phyloP scores from a whole-genome alignment of 2,888 invertebrate species.

The Herminia tarsipennalis region DNA sequence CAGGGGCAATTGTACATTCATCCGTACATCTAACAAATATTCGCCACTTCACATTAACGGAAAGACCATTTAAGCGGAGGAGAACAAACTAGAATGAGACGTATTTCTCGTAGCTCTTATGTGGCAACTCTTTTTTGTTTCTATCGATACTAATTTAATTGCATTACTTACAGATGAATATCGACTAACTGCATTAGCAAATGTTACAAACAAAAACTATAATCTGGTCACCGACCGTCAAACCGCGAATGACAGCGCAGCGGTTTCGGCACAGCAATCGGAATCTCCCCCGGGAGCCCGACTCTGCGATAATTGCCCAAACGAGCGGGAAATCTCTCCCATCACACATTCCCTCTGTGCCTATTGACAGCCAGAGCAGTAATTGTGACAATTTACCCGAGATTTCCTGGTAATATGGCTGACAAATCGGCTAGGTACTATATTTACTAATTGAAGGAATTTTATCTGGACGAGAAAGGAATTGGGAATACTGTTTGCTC shows the following conservation, averaged over 20 bases:
- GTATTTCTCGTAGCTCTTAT: no score
- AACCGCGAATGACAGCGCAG: slow-evolving; percentile 21
- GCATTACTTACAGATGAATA: no score
- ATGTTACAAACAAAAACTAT: no score
- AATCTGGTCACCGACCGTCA: background rate
- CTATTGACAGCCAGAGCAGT: slow-evolving; percentile 36
- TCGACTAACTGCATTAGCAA: no score
- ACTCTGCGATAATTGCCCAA: slow-evolving; percentile 35
- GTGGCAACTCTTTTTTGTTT: no score
- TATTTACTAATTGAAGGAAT: slow-evolving; percentile 33
- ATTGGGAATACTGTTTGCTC: slow-evolving; percentile 15
- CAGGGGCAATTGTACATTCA: no score
- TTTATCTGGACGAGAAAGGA: slow-evolving; percentile 21
- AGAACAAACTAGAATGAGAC: no score
- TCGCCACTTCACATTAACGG: no score
- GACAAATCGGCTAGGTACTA: slow-evolving; percentile 29
- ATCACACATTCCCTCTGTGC: slow-evolving; percentile 42
- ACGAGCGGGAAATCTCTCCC: slow-evolving; percentile 32
- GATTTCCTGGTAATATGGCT: slow-evolving; percentile 32
- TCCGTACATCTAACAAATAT: no score
- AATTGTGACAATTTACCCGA: slow-evolving; percentile 38
- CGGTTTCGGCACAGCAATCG: slow-evolving; percentile 30
- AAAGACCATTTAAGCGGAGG: no score
- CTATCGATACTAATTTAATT: no score
- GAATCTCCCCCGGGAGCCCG: slow-evolving; percentile 26